A percentile compares a stretch with the other conserved stretches of the same genome.
Evolutionary conservation across 2,888 invertebrate genomes (phyloP).

Genomic region (Ceratothoa steindachneri): DNA sequence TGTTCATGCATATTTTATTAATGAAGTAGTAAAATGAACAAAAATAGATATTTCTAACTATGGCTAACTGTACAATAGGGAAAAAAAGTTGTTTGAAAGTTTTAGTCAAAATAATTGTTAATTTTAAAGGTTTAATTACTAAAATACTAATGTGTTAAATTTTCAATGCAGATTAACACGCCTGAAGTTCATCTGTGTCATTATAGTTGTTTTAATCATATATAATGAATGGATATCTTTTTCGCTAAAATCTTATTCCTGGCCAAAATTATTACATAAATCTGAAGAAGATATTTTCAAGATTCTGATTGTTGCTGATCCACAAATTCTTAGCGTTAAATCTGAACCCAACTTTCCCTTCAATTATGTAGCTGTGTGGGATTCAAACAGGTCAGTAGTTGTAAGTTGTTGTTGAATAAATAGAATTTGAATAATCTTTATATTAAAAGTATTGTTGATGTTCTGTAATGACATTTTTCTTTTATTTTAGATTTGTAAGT

Average conservation of each 20-base stretch:
- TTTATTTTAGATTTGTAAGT: conserved; percentile 34
- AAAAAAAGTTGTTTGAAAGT: too few relatives aligned
- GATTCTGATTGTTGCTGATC: conserved; percentile 40
- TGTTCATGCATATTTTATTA: too few relatives aligned
- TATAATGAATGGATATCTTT: conserved; percentile 21
- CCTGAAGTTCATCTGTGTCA: conserved; percentile 1
- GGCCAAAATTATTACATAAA: not conserved
- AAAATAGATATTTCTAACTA: too few relatives aligned
- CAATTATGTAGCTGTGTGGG: conserved; percentile 31
- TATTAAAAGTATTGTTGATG: not conserved
- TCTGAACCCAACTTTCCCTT: conserved; percentile 31
- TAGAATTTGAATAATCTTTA: not conserved
- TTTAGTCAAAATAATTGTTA: too few relatives aligned
- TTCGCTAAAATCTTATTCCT: not conserved
- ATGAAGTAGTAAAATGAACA: too few relatives aligned
- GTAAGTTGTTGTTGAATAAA: not conserved
- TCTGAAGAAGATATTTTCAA: conserved; percentile 19
- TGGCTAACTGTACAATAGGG: too few relatives aligned
- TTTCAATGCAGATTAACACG: not conserved
- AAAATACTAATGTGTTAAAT: too few relatives aligned
- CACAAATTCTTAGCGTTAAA: conserved; percentile 36
- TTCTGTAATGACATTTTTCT: not conserved
- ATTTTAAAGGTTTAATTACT: too few relatives aligned
- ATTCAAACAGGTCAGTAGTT: conserved; percentile 35
- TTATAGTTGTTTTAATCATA: not conserved